Base-by-base conservation (phyloP, 2,888 invertebrate genomes). In the Galerucella pusilla region DNA sequence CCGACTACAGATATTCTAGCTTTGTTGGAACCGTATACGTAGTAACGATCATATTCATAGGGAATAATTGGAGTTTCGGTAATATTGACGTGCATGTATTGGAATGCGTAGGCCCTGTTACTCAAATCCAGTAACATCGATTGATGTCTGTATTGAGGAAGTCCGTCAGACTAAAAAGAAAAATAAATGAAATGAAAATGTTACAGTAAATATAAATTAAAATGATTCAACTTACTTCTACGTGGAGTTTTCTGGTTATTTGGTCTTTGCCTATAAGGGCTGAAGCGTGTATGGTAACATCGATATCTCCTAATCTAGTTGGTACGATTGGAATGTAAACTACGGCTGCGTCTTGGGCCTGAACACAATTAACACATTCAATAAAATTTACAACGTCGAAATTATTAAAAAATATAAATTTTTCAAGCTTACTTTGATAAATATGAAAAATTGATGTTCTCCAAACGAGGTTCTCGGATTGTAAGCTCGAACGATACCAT, bases 391-490 rank as follows among this genome's bases (percentile, higher is more conserved):
- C 28, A 28, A 2, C 28, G 20, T 20, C 4, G 4, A 4, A 28
- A 28, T 2, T 57, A 57, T 57, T 1, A 12, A 57, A n/a, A 57
- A 16, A 42, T 14, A 1, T 6, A 45, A 57, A 35, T 46, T 20
- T n/a, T 35, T 16, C 25, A 46, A 20, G 45, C 14, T 46, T 69
- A 85, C 85, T 81, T 85, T 85, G 71, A 97, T 92, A 89, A 94
- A 97, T 82, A 97, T 92, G 87, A 98, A 95, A 89, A 97, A 97
- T 87, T 98, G 97, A 88, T 97, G 97, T 87, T 98, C 97, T 75
- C 97, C 97, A 86, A 92, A 94, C 1, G 96, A 95, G 3, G 97
- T 97, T 77, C 95, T 91, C 0, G 98, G 97, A 87, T 93, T 94
- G 88, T 97, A 98, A 0, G 97, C 95, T 0, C 93, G 91, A 68